Percentiles rank a stretch among this genome's conserved stretches.
Conservation (phyloP, 2,888 invertebrate genomes). For the Pristionchus maxplancki region DNA sequence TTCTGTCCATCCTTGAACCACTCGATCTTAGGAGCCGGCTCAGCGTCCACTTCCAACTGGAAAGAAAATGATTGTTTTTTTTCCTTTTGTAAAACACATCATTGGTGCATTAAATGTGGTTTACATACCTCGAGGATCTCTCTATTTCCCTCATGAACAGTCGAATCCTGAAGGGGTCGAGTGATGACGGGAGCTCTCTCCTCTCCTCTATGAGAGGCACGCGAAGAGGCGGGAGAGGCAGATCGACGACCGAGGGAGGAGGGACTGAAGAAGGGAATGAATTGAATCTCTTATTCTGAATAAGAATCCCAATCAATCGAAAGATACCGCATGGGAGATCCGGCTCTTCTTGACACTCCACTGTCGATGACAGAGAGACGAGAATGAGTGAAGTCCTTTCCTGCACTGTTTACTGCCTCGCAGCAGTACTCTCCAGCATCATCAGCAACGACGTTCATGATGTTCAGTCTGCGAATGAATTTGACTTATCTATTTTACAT, state of each 20-base stretch:
- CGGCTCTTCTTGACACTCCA: constrained; percentile 43
- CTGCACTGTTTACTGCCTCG: constrained; percentile 72
- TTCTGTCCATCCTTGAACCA: constrained; percentile 75
- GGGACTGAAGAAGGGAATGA: constrained; percentile 12
- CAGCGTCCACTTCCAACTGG: constrained; percentile 70
- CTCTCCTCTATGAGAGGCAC: constrained; percentile 51
- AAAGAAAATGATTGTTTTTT: background rate
- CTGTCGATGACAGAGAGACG: constrained; percentile 70
- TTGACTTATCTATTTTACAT: too few relatives aligned
- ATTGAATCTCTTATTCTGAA: too few relatives aligned
- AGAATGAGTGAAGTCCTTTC: constrained; percentile 76
- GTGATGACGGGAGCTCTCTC: constrained; percentile 67
- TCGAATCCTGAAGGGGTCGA: constrained; percentile 71
- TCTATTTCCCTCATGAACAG: constrained; percentile 74
- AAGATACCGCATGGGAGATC: constrained; percentile 20
- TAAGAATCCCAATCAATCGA: background rate
- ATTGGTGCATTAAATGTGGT: too few relatives aligned
- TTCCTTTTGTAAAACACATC: too few relatives aligned
- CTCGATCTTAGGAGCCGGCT: constrained; percentile 68
- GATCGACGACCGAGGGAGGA: constrained; percentile 44
- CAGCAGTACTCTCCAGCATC: constrained; percentile 76
- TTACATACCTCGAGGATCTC: constrained; percentile 67
- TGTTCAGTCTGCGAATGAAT: constrained; percentile 70
- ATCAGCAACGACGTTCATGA: constrained; percentile 69
- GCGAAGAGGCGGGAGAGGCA: background rate